These are phyloP conservation scores for Hesperophylax magnus DNA, from an alignment of 1,140 invertebrate species.

Conservation along the genomic window DNA sequence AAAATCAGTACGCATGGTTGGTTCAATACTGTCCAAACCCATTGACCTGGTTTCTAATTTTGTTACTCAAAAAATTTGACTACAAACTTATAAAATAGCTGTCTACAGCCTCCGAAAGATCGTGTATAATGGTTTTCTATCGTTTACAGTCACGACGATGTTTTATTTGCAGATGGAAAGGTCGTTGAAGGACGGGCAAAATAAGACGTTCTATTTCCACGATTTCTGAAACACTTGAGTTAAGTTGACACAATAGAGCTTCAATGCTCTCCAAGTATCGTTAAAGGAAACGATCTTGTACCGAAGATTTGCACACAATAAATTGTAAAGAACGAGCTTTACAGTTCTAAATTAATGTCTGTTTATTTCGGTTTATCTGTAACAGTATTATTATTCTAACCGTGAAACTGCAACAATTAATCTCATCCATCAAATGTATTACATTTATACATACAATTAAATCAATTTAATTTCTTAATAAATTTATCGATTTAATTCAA, in stretches of 20 bases:
- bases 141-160: conserved; percentile 52
- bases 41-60: conserved; percentile 44
- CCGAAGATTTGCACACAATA: neutral
- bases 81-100: conserved; percentile 25
- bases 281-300: neutral
- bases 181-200: conserved; percentile 46
- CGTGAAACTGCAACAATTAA: too few relatives aligned
- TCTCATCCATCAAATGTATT: too few relatives aligned
- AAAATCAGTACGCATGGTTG: neutral
- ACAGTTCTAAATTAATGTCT: too few relatives aligned
- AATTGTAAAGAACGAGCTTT: too few relatives aligned
- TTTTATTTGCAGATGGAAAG: conserved; percentile 40
- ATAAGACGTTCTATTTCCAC: neutral
- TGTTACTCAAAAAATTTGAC: conserved; percentile 8
- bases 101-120: conserved; percentile 1
- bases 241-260: too few relatives aligned
- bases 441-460: too few relatives aligned
- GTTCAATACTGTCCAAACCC: conserved; percentile 2
- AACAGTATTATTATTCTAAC: too few relatives aligned
- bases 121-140: neutral
- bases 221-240: neutral
- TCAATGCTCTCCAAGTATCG: neutral
- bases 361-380: too few relatives aligned
- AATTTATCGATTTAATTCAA: too few relatives aligned
- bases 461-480: too few relatives aligned